phyloP scores from a whole-genome alignment of 1,140 invertebrate genomes.

The Mylabris phalerata region DNA sequence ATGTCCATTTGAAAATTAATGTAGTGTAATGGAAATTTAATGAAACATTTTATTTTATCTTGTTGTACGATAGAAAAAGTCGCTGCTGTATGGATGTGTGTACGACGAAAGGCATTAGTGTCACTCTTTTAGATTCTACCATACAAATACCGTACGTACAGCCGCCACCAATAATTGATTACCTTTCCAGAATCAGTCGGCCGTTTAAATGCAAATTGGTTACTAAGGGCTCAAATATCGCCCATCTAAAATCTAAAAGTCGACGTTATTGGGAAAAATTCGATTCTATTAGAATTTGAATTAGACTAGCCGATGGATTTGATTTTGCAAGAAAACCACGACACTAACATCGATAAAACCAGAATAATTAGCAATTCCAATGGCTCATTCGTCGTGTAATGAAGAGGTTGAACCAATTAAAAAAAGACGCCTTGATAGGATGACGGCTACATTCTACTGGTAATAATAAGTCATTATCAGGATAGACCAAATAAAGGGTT shows the following conservation, averaged over 20 bases:
- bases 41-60: conserved; percentile 15
- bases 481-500: conserved; percentile 21
- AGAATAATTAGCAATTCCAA: conserved; percentile 17
- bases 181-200: conserved; percentile 13
- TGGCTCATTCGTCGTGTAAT: neutral
- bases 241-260: conserved; percentile 1
- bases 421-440: conserved; percentile 15
- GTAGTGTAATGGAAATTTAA: conserved; percentile 14
- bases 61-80: conserved; percentile 13
- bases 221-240: conserved; percentile 8
- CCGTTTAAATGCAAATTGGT: conserved; percentile 17
- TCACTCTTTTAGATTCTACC: conserved; percentile 6
- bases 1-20: conserved; percentile 4
- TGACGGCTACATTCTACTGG: conserved; percentile 9
- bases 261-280: neutral
- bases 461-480: conserved; percentile 11
- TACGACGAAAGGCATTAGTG: conserved; percentile 11
- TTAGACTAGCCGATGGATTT: too few species aligned
- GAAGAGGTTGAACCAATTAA: conserved; percentile 19
- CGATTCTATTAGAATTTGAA: too few species aligned
- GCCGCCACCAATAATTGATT: conserved; percentile 16
- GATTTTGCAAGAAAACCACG: too few species aligned
- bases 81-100: conserved; percentile 4
- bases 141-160: neutral
- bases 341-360: neutral